phyloP scores from a whole-genome alignment of 1,140 invertebrate genomes.

The Tetraneura akinire region DNA sequence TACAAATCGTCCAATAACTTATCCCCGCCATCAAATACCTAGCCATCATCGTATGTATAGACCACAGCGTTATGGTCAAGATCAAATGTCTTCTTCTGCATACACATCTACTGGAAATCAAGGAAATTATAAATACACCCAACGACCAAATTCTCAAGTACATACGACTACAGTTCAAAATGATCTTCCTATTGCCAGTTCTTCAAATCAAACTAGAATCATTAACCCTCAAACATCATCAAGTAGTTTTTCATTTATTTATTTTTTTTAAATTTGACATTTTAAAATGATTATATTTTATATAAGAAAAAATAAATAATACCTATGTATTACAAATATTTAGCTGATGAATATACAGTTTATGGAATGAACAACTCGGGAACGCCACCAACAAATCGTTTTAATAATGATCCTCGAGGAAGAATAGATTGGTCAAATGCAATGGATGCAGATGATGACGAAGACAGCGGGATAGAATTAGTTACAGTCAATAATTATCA shows the following conservation, averaged over 20 bases:
- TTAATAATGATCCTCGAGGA: constrained; percentile 27
- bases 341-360: constrained; percentile 33
- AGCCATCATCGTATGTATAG: constrained; percentile 25
- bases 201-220: constrained; percentile 41
- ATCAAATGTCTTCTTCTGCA: constrained; percentile 40
- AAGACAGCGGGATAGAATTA: constrained; percentile 46
- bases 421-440: constrained; percentile 33
- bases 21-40: constrained; percentile 44
- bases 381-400: not conserved
- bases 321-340: too few species aligned
- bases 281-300: too few species aligned
- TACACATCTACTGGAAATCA: constrained; percentile 31
- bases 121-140: constrained; percentile 31
- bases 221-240: constrained; percentile 33
- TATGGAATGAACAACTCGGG: constrained; percentile 22
- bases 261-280: too few species aligned
- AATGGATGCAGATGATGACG: constrained; percentile 45
- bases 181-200: constrained; percentile 42
- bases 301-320: too few species aligned
- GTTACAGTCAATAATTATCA: constrained; percentile 39
- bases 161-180: constrained; percentile 38
- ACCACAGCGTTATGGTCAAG: constrained; percentile 35
- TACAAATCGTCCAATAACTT: constrained; percentile 44
- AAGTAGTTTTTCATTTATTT: not conserved
- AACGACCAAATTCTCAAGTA: constrained; percentile 7